A percentile compares a stretch with the other conserved stretches of the same genome.
Evolutionary conservation across 2,888 invertebrate genomes (phyloP).

Genomic region (Cataglyphis cursor): DNA sequence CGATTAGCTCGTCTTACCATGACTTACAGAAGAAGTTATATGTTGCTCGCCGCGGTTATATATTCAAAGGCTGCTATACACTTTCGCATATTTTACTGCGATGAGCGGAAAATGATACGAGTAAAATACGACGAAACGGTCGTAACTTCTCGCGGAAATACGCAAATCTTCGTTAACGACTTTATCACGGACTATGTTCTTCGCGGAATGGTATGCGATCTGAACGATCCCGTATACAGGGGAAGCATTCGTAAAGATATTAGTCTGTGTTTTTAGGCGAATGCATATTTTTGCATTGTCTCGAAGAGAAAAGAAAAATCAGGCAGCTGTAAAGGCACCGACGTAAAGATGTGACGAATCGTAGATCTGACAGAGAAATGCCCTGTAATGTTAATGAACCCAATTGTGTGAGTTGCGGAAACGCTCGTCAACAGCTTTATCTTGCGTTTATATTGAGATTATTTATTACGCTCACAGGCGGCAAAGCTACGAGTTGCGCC

Average conservation of each 20-base stretch:
- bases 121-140: conserved; percentile 12
- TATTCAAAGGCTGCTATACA: neutral
- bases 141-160: conserved; percentile 15
- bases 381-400: conserved; percentile 35
- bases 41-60: neutral
- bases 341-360: conserved; percentile 24
- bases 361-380: conserved; percentile 3
- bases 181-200: conserved; percentile 48
- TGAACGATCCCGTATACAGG: conserved; percentile 6
- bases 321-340: neutral
- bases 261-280: conserved; percentile 13
- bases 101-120: conserved; percentile 20
- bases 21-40: conserved; percentile 13
- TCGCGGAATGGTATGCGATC: neutral
- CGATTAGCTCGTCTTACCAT: neutral
- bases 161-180: conserved; percentile 53
- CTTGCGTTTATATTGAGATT: conserved; percentile 14
- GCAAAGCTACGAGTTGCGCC: neutral
- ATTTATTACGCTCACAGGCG: neutral
- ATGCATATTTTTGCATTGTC: conserved; percentile 2
- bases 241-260: neutral
- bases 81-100: conserved; percentile 32
- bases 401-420: conserved; percentile 37
- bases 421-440: conserved; percentile 39
- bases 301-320: neutral